Percentiles rank a stretch among this genome's conserved stretches.
These are phyloP conservation scores for Peromyscus nudipes DNA, from an alignment of 2,797 vertebrate species.

Conservation along the genomic window DNA sequence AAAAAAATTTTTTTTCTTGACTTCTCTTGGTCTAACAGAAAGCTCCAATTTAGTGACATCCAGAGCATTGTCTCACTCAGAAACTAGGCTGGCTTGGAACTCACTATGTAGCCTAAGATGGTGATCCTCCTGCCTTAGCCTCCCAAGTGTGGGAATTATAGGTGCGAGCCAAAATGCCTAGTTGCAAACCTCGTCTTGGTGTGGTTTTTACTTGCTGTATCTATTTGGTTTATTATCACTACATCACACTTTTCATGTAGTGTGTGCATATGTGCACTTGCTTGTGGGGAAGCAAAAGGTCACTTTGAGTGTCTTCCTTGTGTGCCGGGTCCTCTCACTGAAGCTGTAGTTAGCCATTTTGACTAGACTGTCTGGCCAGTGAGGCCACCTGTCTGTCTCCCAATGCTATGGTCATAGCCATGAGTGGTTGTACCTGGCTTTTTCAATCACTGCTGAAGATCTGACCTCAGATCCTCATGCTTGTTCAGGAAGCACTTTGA, in stretches of 20 bases:
- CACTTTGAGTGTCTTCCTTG: neutral
- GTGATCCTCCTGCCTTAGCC: neutral
- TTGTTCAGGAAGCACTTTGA: neutral
- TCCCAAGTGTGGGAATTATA: neutral
- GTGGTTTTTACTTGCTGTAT: neutral
- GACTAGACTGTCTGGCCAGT: neutral
- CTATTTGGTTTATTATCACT: neutral
- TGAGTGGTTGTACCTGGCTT: neutral
- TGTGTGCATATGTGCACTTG: neutral
- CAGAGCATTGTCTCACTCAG: neutral
- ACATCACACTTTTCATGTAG: neutral
- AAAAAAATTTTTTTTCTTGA: neutral
- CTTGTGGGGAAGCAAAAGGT: neutral
- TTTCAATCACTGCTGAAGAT: neutral
- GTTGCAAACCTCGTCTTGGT: no score
- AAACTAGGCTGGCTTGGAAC: neutral
- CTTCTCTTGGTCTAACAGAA: conserved; percentile 21
- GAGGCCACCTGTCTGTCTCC: neutral
- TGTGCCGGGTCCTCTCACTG: neutral
- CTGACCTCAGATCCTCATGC: neutral
- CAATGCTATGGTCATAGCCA: neutral
- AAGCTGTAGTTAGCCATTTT: neutral
- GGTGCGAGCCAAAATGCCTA: neutral
- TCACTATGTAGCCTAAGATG: neutral
- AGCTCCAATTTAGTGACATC: neutral